These are phyloP conservation scores for Rhopalosiphum padi DNA, from an alignment of 1,140 invertebrate genomes.

Conservation along the genomic window DNA sequence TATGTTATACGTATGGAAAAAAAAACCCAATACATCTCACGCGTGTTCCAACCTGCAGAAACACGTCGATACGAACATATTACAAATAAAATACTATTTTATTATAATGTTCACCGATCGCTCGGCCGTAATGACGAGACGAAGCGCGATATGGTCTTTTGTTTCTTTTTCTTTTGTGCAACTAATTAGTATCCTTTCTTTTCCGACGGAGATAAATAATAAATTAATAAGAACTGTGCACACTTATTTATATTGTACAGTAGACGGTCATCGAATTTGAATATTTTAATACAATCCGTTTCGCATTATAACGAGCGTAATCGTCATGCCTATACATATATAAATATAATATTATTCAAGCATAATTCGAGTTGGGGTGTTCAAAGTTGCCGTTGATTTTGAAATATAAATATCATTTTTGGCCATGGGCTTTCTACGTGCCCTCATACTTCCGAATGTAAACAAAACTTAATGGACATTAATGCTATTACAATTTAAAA, in stretches of 20 bases:
- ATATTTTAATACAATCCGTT: background rate
- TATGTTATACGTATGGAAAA: background rate
- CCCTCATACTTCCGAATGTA: background rate
- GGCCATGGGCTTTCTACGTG: background rate
- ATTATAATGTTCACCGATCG: background rate
- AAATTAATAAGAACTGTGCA: no score
- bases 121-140: background rate
- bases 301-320: background rate
- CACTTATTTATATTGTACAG: background rate
- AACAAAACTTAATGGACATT: slow-evolving; percentile 39
- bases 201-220: no score
- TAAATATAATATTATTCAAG: background rate
- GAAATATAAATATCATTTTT: background rate
- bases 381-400: background rate
- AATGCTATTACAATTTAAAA: slow-evolving; percentile 27
- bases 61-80: no score
- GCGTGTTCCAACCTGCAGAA: no score
- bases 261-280: background rate
- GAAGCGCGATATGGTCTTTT: background rate
- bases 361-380: background rate
- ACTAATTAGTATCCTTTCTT: no score
- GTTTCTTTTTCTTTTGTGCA: no score
- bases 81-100: no score
- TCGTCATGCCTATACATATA: background rate
- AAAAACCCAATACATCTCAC: background rate